Percentiles rank a stretch among this genome's conserved stretches.
phyloP scores from a whole-genome alignment of 2,888 invertebrate species.

The Artemia sinica region DNA sequence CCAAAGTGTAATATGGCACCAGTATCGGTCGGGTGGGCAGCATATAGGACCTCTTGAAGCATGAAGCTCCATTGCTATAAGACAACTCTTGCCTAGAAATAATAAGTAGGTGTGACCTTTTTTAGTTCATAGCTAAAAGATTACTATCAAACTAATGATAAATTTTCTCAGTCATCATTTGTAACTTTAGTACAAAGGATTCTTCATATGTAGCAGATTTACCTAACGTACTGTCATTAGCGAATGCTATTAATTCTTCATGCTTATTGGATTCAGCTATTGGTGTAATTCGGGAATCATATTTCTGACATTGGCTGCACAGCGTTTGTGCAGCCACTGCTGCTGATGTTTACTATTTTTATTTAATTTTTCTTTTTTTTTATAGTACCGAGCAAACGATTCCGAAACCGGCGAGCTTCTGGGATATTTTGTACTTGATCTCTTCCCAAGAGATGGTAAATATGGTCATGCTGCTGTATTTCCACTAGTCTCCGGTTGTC shows the following conservation, averaged over 20 bases:
- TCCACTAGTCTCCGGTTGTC: slow-evolving; percentile 31
- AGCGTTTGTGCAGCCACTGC: not conserved
- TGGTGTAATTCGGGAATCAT: not conserved
- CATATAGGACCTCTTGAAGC: no score
- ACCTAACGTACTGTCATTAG: not conserved
- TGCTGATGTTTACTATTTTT: not conserved
- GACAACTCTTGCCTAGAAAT: no score
- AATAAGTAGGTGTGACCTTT: no score
- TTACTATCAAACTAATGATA: slow-evolving; percentile 4
- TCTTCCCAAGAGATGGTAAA: slow-evolving; percentile 37
- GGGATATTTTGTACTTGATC: slow-evolving; percentile 37
- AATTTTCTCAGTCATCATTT: slow-evolving; percentile 11
- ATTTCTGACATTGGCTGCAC: not conserved
- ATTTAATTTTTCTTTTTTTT: slow-evolving; percentile 17
- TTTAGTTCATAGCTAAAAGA: no score
- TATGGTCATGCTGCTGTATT: slow-evolving; percentile 37
- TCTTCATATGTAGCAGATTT: not conserved
- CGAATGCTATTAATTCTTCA: not conserved
- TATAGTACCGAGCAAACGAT: slow-evolving; percentile 34
- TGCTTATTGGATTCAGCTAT: not conserved
- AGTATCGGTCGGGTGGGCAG: no score
- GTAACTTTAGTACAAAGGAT: not conserved
- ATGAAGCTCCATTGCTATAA: no score
- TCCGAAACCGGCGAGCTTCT: slow-evolving; percentile 29
- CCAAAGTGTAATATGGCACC: no score